Conservation (phyloP, 2,888 invertebrate species). For the Lymantria monacha region DNA sequence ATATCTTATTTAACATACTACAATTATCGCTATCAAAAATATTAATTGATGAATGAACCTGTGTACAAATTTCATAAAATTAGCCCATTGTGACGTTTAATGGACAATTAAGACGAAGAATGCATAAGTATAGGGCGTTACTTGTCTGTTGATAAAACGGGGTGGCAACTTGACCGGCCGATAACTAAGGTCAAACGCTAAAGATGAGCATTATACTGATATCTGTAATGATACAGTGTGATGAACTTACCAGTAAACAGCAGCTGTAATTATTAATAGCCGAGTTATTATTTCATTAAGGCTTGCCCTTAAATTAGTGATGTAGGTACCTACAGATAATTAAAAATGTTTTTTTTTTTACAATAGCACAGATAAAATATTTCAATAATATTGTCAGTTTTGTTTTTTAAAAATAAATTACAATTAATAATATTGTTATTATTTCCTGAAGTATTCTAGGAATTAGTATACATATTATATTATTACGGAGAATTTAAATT, state of each 20-base stretch:
- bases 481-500: too few species aligned
- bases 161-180: constrained; percentile 64
- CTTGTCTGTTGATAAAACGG: constrained; percentile 50
- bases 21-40: constrained; percentile 20
- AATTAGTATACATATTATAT: too few species aligned
- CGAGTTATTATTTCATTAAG: constrained; percentile 37
- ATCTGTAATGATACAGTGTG: constrained; percentile 62
- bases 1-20: constrained; percentile 26
- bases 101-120: constrained; percentile 61
- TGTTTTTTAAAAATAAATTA: too few species aligned
- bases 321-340: not conserved
- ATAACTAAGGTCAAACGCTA: constrained; percentile 68
- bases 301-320: constrained; percentile 2
- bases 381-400: too few species aligned
- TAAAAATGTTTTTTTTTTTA: too few species aligned
- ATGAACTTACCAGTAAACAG: constrained; percentile 70
- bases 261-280: constrained; percentile 44
- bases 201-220: constrained; percentile 68
- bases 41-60: constrained; percentile 21
- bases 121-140: constrained; percentile 58
- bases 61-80: constrained; percentile 44
- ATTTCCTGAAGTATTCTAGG: too few species aligned
- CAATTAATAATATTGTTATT: too few species aligned
- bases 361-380: too few species aligned
- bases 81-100: constrained; percentile 47